Evolutionary conservation across 1,140 invertebrate species (phyloP).

Genomic region (Tetragonula clypearis): DNA sequence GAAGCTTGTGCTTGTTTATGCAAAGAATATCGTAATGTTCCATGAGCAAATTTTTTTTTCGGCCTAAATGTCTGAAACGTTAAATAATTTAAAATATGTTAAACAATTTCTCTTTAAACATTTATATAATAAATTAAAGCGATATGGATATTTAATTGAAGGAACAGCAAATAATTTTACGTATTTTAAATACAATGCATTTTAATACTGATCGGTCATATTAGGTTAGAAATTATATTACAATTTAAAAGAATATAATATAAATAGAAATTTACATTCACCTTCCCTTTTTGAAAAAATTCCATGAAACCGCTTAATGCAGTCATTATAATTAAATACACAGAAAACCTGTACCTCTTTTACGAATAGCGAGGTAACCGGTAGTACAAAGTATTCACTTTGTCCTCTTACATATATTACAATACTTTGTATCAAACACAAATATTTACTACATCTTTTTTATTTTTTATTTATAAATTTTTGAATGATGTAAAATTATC

Average conservation of each 20-base stretch:
- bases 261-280: slow-evolving; percentile 72
- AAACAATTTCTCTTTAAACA: background rate
- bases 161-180: too few species aligned
- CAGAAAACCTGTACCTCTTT: background rate
- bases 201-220: background rate
- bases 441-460: background rate
- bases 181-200: background rate
- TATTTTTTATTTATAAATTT: background rate
- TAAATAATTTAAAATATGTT: background rate
- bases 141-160: background rate
- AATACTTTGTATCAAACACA: background rate
- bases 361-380: slow-evolving; percentile 16
- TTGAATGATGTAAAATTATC: background rate
- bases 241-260: background rate
- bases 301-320: slow-evolving; percentile 88
- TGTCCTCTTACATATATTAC: background rate
- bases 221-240: slow-evolving; percentile 28
- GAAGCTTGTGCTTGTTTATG: slow-evolving; percentile 97
- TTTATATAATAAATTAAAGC: background rate
- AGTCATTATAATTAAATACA: slow-evolving; percentile 59
- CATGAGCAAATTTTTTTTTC: slow-evolving; percentile 95
- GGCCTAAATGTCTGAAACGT: slow-evolving; percentile 90
- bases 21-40: slow-evolving; percentile 94
- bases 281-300: slow-evolving; percentile 92
- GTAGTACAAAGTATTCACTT: slow-evolving; percentile 14